Percentiles rank a stretch among this genome's conserved stretches.
Conservation (phyloP, 2,888 invertebrate genomes). For the Gibbula magus region DNA sequence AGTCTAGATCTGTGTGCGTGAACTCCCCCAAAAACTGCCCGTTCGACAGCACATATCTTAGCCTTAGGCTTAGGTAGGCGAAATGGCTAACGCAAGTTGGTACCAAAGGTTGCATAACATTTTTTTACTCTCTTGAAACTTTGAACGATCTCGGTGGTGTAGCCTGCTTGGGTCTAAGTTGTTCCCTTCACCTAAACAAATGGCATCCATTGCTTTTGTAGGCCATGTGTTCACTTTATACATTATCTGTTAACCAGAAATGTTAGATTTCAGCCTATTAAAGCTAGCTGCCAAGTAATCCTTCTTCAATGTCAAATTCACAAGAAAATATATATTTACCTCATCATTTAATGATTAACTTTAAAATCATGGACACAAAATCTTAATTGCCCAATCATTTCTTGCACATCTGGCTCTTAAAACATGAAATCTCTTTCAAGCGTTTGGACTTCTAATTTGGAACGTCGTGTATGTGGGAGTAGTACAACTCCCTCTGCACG, state of each 20-base stretch:
- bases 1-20: not conserved
- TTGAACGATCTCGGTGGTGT: not conserved
- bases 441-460: no score
- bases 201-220: slow-evolving; percentile 25
- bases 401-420: not conserved
- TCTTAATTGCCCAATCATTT: not conserved
- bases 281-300: not conserved
- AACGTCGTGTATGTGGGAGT: no score
- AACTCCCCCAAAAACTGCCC: no score
- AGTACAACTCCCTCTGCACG: no score
- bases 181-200: not conserved
- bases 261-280: slow-evolving; percentile 25
- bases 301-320: no score
- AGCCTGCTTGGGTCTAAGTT: slow-evolving; percentile 15
- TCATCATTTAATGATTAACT: not conserved
- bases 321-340: not conserved
- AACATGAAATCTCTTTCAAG: not conserved
- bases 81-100: not conserved
- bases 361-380: not conserved
- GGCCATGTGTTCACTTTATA: not conserved
- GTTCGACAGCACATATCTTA: no score
- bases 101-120: not conserved
- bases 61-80: not conserved
- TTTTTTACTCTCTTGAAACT: not conserved
- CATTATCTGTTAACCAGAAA: slow-evolving; percentile 10